Evolutionary conservation across 2,797 vertebrate species (phyloP), one percentile per base, ranked within the genome.

Genomic region (Micromesistius poutassou): DNA sequence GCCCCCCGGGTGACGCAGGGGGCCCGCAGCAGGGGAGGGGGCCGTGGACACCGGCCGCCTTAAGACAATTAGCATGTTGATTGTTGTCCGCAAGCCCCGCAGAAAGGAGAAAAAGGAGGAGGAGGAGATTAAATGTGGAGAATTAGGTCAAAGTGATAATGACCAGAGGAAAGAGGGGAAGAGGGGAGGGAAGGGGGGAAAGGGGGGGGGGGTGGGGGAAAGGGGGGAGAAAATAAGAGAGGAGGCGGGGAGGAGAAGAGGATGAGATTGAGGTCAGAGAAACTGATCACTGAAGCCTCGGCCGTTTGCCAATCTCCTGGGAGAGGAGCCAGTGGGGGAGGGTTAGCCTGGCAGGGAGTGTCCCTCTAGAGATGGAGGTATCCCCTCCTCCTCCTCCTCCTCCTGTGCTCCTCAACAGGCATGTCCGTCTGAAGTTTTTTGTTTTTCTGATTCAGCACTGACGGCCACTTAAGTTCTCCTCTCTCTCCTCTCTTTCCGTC

Each of bases 131-230:
- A 94, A 92, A 92, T 78, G 70, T 74, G 76, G 86, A 87, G 94
- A 95, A 94, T 94, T 94, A 91, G 94, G 94, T 94, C 93, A 93
- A 90, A 92, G 90, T 86, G 88, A 88, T 84, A 89, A 79, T 85
- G 88, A 82, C 81, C 84, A 85, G 83, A 83, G 83, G 31, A 30
- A 55, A 73, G 72, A 73, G 36, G 73, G 68, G 81, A 75, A 28
- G 28, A 73, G 62, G 71, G 82, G 83, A 30, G 30, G 42, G 73
- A 73, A 73, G 82, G 74, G 28, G 80, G 75, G 83, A 74, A 28
- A 79, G 74, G 81, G 78, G 78, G 77, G 79, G 85, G 80, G n/a
- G 46, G 40, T 74, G 75, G 82, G 80, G 74, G 77, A 36, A 38
- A 73, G 42, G 76, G 81, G 28, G 40, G 35, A n/a, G 38, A 62